Conservation (phyloP, 2,888 invertebrate genomes). For the Lasioglossum zephyrum region DNA sequence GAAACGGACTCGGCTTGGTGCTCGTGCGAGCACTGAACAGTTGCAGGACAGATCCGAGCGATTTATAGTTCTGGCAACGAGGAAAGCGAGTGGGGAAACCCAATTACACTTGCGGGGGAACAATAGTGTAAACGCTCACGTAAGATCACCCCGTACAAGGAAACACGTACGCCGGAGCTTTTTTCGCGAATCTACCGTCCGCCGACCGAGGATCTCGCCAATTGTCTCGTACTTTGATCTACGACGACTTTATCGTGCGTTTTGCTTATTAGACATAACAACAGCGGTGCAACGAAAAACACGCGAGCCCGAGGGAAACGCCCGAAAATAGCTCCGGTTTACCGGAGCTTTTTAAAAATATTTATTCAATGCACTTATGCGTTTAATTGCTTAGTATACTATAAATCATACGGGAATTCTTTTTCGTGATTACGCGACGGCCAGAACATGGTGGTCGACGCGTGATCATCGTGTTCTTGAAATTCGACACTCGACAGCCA, state of each 20-base stretch:
- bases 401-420: too few relatives aligned
- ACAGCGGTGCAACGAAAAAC: neutral
- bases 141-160: neutral
- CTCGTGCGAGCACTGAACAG: conserved; percentile 13
- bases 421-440: too few relatives aligned
- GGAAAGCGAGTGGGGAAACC: conserved; percentile 51
- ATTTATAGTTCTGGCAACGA: conserved; percentile 38
- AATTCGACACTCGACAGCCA: too few relatives aligned
- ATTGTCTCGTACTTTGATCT: conserved; percentile 7
- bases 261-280: neutral
- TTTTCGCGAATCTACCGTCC: neutral
- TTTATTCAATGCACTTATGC: neutral
- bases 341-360: neutral
- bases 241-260: neutral
- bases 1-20: neutral
- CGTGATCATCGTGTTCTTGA: too few relatives aligned
- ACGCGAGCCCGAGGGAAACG: neutral
- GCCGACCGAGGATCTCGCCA: neutral
- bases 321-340: neutral
- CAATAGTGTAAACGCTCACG: conserved; percentile 4
- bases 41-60: neutral
- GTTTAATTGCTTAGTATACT: neutral
- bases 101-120: conserved; percentile 2
- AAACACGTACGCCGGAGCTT: neutral
- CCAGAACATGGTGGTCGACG: too few relatives aligned